These are phyloP conservation scores for Crotalus viridis DNA, from an alignment of 2,113 vertebrate species.

Conservation along the genomic window DNA sequence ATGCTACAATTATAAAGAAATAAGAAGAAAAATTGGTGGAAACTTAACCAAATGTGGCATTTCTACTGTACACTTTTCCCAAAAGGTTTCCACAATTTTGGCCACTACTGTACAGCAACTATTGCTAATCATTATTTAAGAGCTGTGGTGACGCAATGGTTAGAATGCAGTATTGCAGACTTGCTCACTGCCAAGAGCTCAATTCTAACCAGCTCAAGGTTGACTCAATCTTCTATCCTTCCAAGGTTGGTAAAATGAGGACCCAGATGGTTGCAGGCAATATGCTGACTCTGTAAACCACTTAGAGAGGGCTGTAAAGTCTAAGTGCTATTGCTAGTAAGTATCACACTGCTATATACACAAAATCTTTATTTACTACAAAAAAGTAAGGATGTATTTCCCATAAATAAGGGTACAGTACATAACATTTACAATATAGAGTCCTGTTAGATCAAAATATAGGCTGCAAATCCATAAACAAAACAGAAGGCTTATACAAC, in stretches of 20 bases:
- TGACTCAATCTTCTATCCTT: not conserved
- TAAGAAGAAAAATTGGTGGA: too few species aligned
- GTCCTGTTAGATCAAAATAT: not conserved
- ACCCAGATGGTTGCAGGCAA: not conserved
- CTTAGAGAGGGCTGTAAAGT: not conserved
- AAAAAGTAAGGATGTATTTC: not conserved
- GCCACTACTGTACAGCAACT: not conserved
- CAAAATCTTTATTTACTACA: not conserved
- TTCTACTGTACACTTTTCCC: too few species aligned
- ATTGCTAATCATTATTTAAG: not conserved
- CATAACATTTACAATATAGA: not conserved
- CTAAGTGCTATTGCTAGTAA: not conserved
- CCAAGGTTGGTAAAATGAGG: not conserved
- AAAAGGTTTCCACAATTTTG: too few species aligned
- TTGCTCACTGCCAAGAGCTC: not conserved
- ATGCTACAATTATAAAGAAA: too few species aligned
- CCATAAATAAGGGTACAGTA: not conserved
- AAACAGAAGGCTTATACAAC: conserved; percentile 73
- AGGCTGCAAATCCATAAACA: not conserved
- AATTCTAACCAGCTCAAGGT: not conserved
- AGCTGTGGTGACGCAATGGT: not conserved
- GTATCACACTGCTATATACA: not conserved
- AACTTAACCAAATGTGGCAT: too few species aligned
- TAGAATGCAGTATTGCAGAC: not conserved
- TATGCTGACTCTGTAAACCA: not conserved